phyloP scores from a whole-genome alignment of 2,888 invertebrate species.

The Leptinotarsa haldemani region DNA sequence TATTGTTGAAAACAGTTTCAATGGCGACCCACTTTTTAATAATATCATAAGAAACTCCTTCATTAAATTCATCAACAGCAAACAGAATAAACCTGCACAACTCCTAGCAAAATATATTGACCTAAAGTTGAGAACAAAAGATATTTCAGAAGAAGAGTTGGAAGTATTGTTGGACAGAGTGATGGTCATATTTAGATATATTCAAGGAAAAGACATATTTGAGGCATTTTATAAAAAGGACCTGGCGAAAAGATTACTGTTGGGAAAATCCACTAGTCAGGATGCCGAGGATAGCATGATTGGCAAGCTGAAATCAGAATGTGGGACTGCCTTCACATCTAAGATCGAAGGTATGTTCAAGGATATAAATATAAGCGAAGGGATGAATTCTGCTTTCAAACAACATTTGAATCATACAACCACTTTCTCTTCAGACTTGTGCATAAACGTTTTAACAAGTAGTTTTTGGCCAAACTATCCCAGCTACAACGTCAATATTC shows the following conservation, averaged over 20 bases:
- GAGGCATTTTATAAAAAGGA: conserved; percentile 99
- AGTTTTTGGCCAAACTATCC: conserved; percentile 98
- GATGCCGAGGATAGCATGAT: conserved; percentile 99
- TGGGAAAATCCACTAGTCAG: conserved; percentile 97
- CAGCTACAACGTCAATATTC: conserved; percentile 88
- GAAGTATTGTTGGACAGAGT: conserved; percentile 95
- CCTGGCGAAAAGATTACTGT: conserved; percentile 91
- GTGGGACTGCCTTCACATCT: conserved; percentile 96
- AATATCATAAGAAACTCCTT: conserved; percentile 95
- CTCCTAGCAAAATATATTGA: conserved; percentile 98
- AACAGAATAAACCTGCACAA: conserved; percentile 97
- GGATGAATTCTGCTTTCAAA: conserved; percentile 93
- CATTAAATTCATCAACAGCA: conserved; percentile 94
- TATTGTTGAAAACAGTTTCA: conserved; percentile 88
- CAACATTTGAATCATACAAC: conserved; percentile 67
- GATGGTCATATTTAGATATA: conserved; percentile 97
- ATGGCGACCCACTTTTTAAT: conserved; percentile 83
- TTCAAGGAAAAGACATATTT: conserved; percentile 98
- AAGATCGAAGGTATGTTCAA: conserved; percentile 99
- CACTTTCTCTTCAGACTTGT: conserved; percentile 75
- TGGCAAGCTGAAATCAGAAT: conserved; percentile 96
- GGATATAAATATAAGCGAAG: conserved; percentile 97
- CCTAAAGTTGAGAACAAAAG: conserved; percentile 91
- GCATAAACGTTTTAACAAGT: conserved; percentile 94
- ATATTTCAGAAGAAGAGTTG: conserved; percentile 94